phyloP scores from a whole-genome alignment of 2,888 invertebrate species.

The Rhagophthalmus giganteus region DNA sequence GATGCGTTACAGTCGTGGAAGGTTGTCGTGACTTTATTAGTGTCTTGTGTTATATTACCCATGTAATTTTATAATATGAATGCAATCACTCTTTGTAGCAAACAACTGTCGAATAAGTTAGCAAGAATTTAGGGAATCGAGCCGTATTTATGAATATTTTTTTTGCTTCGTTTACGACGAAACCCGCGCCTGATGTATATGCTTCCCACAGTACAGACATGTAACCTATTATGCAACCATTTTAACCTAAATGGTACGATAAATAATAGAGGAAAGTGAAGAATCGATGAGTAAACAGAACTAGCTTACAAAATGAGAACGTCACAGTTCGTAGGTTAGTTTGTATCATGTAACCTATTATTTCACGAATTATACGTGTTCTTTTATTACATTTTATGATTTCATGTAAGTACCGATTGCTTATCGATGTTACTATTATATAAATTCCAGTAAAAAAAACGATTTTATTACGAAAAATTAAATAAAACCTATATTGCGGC shows the following conservation, averaged over 20 bases:
- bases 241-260: not conserved
- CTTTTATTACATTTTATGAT: not conserved
- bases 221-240: not conserved
- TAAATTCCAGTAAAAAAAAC: not conserved
- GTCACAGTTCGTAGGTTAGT: constrained; percentile 10
- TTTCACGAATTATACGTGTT: not conserved
- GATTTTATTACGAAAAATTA: too few species aligned
- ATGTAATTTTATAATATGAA: too few species aligned
- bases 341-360: not conserved
- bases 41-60: too few species aligned
- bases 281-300: not conserved
- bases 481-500: too few species aligned
- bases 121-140: too few species aligned
- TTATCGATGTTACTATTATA: not conserved
- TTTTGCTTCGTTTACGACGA: too few species aligned
- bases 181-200: too few species aligned
- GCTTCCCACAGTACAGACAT: not conserved
- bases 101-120: too few species aligned
- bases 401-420: not conserved
- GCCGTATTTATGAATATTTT: too few species aligned
- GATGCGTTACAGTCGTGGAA: too few species aligned
- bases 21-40: too few species aligned
- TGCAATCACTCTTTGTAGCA: too few species aligned
- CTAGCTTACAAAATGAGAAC: constrained; percentile 3
- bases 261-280: not conserved